Conservation (phyloP, 2,888 invertebrate species). For the Drosophila austrosaltans region DNA sequence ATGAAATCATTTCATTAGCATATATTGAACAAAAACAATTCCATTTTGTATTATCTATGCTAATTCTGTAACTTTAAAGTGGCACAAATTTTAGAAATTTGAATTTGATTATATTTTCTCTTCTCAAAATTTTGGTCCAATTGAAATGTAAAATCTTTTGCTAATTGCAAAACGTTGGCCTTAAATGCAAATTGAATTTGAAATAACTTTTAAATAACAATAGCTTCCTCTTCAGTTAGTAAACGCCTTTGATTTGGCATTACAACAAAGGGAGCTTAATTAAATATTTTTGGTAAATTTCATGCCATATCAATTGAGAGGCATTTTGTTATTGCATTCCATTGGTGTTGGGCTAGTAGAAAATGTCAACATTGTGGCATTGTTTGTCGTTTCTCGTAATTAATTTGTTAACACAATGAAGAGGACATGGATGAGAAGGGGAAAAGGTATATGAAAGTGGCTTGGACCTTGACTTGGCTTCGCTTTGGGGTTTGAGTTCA, state of each 20-base stretch:
- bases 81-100: neutral
- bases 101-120: slow-evolving; percentile 23
- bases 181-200: slow-evolving; percentile 38
- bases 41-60: neutral
- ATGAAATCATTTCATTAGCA: slow-evolving; percentile 2
- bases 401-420: slow-evolving; percentile 68
- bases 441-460: neutral
- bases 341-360: slow-evolving; percentile 30
- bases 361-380: slow-evolving; percentile 55
- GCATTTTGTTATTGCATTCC: slow-evolving; percentile 22
- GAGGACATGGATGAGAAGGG: slow-evolving; percentile 18
- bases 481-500: neutral
- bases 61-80: neutral
- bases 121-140: slow-evolving; percentile 4
- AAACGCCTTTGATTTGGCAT: slow-evolving; percentile 34
- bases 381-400: slow-evolving; percentile 64
- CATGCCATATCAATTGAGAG: slow-evolving; percentile 29
- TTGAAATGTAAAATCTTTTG: slow-evolving; percentile 25
- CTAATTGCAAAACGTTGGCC: slow-evolving; percentile 22
- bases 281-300: slow-evolving; percentile 43
- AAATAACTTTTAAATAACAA: slow-evolving; percentile 13
- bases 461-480: slow-evolving; percentile 22
- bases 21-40: neutral
- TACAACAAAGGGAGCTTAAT: slow-evolving; percentile 48
- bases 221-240: slow-evolving; percentile 4